phyloP scores from a whole-genome alignment of 2,888 invertebrate genomes.

The Cerceris ruficornis region DNA sequence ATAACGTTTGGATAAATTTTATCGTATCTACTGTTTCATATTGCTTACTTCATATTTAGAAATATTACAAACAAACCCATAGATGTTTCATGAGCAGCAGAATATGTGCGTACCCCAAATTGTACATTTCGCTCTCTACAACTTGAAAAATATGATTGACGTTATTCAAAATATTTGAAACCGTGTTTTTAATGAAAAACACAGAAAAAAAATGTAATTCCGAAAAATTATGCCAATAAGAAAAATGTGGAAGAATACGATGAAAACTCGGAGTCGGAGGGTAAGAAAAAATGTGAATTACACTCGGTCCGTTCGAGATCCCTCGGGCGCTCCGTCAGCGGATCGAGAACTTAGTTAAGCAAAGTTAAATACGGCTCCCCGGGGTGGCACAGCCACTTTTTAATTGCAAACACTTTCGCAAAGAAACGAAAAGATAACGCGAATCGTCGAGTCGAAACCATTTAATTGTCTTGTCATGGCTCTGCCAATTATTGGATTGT shows the following conservation, averaged over 20 bases:
- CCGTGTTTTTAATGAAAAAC: not conserved
- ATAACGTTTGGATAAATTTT: not conserved
- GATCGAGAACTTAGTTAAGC: conserved; percentile 79
- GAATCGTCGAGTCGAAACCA: conserved; percentile 29
- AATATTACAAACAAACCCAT: no score
- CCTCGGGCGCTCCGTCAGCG: conserved; percentile 79
- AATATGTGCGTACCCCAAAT: no score
- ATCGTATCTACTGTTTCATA: not conserved
- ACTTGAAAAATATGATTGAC: not conserved
- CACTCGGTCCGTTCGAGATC: conserved; percentile 71
- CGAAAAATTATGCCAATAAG: not conserved
- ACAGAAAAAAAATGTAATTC: not conserved
- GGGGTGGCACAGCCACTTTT: conserved; percentile 78
- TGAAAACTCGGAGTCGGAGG: conserved; percentile 25
- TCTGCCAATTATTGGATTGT: not conserved
- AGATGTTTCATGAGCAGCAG: no score
- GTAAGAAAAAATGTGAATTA: conserved; percentile 70
- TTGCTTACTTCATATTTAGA: not conserved
- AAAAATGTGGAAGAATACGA: conserved; percentile 15
- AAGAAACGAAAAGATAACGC: conserved; percentile 68
- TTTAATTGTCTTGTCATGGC: conserved; percentile 13
- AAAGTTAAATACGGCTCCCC: conserved; percentile 81
- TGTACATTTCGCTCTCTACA: not conserved
- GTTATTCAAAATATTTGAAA: not conserved
- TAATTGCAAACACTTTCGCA: conserved; percentile 79